Base-by-base conservation (phyloP, 2,888 invertebrate species). In the Vanessa cardui region DNA sequence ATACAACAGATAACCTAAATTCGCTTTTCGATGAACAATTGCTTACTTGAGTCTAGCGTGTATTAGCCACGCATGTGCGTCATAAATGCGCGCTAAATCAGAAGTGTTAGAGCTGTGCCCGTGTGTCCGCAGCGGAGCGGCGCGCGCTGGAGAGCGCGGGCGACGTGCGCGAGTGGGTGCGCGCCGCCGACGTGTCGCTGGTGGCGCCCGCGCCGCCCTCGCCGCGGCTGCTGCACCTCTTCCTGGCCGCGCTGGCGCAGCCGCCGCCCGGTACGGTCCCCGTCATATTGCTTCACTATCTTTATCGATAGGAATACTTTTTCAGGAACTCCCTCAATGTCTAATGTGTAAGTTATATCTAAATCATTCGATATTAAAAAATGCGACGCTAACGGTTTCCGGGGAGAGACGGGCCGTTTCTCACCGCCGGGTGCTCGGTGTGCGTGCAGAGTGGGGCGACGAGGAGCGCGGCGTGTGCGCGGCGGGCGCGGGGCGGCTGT, bases 401-500 rank as follows among this genome's bases (percentile, higher is more conserved):
- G 9, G 5, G 18, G 49, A 9, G 18, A n/a, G n/a, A 49, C 18
- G 0, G 20, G 18, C 7, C 6, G 47, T n/a, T 18, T n/a, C n/a
- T n/a, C n/a, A n/a, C n/a, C 47, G 33, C 0, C 39, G 39, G 39
- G 9, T 2, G 8, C 2, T 7, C 7, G 39, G 12, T n/a, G 16
- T 39, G 33, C 39, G n/a, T 12, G 20, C 58, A 87, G 87, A 79
- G 2, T 83, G 86, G 84, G 61, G 75, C 50, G 66, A 58, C 0
- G 65, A 16, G 15, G 71, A 80, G 8, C 84, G 85, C 26, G 93
- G 93, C 58, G 66, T 72, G 73, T 79, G 83, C 73, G 84, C 81
- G 72, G 85, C 83, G 76, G 88, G 91, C 21, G 87, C 86, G 58
- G 89, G 94, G 18, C 87, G 96, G 78, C 89, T 96, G 78, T 94